Evolutionary conservation across 2,888 invertebrate species (phyloP).

Genomic region (Ypsolopha scabrella): DNA sequence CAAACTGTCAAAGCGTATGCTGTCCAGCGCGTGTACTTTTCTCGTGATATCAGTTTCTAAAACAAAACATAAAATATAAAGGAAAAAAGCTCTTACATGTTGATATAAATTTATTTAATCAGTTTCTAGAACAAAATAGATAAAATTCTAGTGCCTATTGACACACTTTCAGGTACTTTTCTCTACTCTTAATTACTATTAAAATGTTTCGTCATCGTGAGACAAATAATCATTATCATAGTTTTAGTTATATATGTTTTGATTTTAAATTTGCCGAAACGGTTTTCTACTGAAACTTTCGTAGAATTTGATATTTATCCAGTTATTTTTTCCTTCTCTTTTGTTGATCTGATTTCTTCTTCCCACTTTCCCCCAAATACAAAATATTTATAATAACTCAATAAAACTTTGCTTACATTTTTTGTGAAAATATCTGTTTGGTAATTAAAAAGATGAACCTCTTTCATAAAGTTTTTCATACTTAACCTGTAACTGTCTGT

Average conservation of each 20-base stretch:
- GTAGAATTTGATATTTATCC: too few relatives aligned
- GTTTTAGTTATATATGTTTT: neutral
- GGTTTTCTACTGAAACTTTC: too few relatives aligned
- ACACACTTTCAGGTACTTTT: too few relatives aligned
- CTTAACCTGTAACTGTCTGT: constrained; percentile 11
- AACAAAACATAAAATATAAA: constrained; percentile 1
- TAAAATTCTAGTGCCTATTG: too few relatives aligned
- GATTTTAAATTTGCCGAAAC: too few relatives aligned
- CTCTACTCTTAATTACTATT: too few relatives aligned
- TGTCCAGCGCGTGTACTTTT: constrained; percentile 16
- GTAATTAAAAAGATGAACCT: constrained; percentile 19
- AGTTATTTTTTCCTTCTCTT: too few relatives aligned
- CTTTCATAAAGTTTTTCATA: constrained; percentile 17
- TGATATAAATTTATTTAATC: too few relatives aligned
- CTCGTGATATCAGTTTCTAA: constrained; percentile 19
- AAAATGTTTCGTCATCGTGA: too few relatives aligned
- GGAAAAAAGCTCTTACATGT: neutral
- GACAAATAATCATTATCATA: neutral
- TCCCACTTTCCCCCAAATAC: too few relatives aligned
- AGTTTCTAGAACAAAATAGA: constrained; percentile 16
- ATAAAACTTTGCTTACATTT: constrained; percentile 6
- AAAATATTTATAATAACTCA: neutral
- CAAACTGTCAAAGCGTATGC: constrained; percentile 12
- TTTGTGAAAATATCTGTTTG: constrained; percentile 7
- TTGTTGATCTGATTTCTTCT: too few relatives aligned